These are phyloP conservation scores for Thereuonema tuberculata DNA, from an alignment of 1,140 invertebrate genomes.

Conservation along the genomic window DNA sequence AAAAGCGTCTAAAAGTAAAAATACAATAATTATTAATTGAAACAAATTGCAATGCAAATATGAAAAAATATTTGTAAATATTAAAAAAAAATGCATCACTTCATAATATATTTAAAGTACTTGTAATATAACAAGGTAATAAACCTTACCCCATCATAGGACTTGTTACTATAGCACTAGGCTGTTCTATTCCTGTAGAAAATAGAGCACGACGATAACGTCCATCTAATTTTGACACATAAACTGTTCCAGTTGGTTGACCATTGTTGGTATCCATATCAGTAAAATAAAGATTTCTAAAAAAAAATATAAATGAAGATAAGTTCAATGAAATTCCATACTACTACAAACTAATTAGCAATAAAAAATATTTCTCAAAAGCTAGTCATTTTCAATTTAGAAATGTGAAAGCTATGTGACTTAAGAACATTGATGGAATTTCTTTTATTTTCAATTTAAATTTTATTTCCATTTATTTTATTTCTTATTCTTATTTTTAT, in stretches of 20 bases:
- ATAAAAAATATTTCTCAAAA: too few species aligned
- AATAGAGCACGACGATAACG: conserved; percentile 65
- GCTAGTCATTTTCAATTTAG: too few species aligned
- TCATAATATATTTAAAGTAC: conserved; percentile 4
- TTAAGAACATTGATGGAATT: too few species aligned
- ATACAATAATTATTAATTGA: conserved; percentile 5
- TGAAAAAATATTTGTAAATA: too few species aligned
- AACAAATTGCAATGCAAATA: neutral
- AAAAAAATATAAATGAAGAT: conserved; percentile 11
- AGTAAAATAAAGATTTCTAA: conserved; percentile 84
- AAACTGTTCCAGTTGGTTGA: conserved; percentile 47
- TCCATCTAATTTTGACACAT: conserved; percentile 78
- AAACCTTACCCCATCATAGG: conserved; percentile 47
- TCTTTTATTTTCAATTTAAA: too few species aligned
- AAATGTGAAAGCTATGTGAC: too few species aligned
- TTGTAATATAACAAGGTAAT: too few species aligned
- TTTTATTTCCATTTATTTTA: too few species aligned
- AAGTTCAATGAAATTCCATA: neutral
- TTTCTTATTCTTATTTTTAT: too few species aligned
- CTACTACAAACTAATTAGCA: too few species aligned
- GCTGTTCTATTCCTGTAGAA: conserved; percentile 50
- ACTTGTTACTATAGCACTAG: conserved; percentile 73
- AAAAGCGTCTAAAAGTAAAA: conserved; percentile 36
- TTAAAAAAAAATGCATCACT: conserved; percentile 1
- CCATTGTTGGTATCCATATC: conserved; percentile 58